Evolutionary conservation across 1,140 invertebrate species (phyloP), one percentile per base, ranked within the genome.

Genomic region (Drosophila funebris): DNA sequence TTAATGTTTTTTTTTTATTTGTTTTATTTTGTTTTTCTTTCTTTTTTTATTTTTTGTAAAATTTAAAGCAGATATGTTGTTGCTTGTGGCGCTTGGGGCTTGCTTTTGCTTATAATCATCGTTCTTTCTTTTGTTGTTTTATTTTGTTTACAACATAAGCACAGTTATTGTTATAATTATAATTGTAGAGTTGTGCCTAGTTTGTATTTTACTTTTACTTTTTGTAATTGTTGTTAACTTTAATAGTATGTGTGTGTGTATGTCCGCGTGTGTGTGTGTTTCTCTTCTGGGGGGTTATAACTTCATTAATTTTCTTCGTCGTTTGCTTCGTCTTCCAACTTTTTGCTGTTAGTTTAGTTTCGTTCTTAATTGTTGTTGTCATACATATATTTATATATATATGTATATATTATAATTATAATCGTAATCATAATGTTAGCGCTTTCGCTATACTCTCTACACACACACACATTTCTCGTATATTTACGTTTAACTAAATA

Each of bases 11-110:
- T 54, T 62, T 63, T 63, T 53, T 11, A 14, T 50, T 58, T 37
- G 16, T 33, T 20, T 68, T 33, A 48, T 50, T 8, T 20, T 39
- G 14, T 33, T 56, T 37, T 58, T 31, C 56, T n/a, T 58, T 31
- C 41, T 61, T 9, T 41, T 52, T 56, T 78, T n/a, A 60, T 18
- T 70, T 71, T 63, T 76, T 88, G 67, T 76, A 73, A 78, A 79
- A 76, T 83, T 83, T 83, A 88, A 89, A 88, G 83, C 83, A 88
- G 83, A 88, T 88, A 88, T 88, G 83, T 88, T 83, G 75, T 87
- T 89, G 83, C 82, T 87, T 87, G 83, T 87, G 83, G 83, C 83
- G 83, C 83, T 87, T 87, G 71, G 73, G 73, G 70, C 77, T 70
- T 64, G 44, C 53, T 72, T 66, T 62, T 22, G 43, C 54, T 60